Conservation (phyloP, 2,888 invertebrate species). For the Phaedon cochleariae region DNA sequence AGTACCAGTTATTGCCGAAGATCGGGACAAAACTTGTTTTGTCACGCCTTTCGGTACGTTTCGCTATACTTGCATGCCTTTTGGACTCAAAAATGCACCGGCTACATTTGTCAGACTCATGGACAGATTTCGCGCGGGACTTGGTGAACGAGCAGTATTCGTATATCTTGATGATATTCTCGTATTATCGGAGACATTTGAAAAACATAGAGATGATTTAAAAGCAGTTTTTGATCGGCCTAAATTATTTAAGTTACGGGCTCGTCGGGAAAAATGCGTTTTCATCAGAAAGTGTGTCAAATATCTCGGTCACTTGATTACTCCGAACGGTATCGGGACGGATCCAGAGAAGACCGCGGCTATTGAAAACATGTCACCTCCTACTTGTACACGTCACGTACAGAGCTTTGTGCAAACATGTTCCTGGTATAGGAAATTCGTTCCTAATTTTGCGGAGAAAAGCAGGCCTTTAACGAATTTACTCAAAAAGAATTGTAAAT, state of each 20-base stretch:
- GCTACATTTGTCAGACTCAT: slow-evolving; percentile 37
- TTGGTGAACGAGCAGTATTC: slow-evolving; percentile 30
- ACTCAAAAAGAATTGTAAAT: slow-evolving; percentile 14
- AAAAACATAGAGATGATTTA: slow-evolving; percentile 42
- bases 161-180: slow-evolving; percentile 35
- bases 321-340: slow-evolving; percentile 28
- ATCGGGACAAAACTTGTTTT: slow-evolving; percentile 24
- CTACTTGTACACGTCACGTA: slow-evolving; percentile 13
- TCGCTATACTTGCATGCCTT: slow-evolving; percentile 32
- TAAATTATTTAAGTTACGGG: background rate
- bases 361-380: slow-evolving; percentile 22
- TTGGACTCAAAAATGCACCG: too few relatives aligned
- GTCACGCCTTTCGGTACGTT: slow-evolving; percentile 18
- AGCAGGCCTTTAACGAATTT: slow-evolving; percentile 21
- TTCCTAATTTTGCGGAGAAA: slow-evolving; percentile 19
- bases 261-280: slow-evolving; percentile 30
- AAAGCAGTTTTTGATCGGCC: slow-evolving; percentile 26
- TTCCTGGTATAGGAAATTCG: slow-evolving; percentile 26
- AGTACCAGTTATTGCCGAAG: slow-evolving; percentile 13
- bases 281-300: slow-evolving; percentile 25
- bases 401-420: slow-evolving; percentile 22
- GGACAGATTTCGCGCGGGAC: slow-evolving; percentile 30
- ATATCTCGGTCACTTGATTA: slow-evolving; percentile 34
- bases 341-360: slow-evolving; percentile 40
- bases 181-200: slow-evolving; percentile 30